Evolutionary conservation across 2,113 vertebrate species (phyloP).

Genomic region (Cyanoramphus novaezelandiae): DNA sequence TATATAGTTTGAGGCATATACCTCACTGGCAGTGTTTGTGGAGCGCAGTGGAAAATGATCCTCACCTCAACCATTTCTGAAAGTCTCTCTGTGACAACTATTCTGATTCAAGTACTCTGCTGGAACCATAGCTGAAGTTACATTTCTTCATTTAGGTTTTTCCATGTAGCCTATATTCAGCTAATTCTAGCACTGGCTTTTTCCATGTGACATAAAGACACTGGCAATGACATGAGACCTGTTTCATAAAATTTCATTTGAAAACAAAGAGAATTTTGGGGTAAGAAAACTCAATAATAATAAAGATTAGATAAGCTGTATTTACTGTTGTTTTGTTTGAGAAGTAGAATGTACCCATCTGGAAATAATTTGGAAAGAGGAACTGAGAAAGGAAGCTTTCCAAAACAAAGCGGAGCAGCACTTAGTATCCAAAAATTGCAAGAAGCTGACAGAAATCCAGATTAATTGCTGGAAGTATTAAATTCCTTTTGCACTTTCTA

Average conservation of each 20-base stretch:
- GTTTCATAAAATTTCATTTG: neutral
- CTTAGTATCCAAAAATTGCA: neutral
- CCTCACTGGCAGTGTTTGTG: neutral
- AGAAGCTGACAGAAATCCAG: conserved; percentile 37
- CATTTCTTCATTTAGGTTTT: neutral
- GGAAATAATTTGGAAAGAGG: conserved; percentile 27
- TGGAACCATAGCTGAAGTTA: neutral
- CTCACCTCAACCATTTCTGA: neutral
- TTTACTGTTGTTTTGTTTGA: neutral
- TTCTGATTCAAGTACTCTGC: neutral
- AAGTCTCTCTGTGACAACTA: neutral
- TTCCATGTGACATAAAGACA: neutral
- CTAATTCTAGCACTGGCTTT: neutral
- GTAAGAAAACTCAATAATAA: neutral
- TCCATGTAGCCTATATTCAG: neutral
- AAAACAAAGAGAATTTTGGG: neutral
- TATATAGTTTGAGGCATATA: neutral
- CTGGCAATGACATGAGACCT: neutral
- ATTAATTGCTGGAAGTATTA: neutral
- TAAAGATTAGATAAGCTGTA: neutral
- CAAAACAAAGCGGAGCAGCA: neutral
- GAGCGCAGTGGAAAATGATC: neutral
- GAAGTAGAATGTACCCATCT: neutral
- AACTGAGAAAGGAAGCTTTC: neutral
- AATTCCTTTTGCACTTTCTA: neutral